phyloP scores from a whole-genome alignment of 1,140 invertebrate species.

The Hypsibius dujardini region DNA sequence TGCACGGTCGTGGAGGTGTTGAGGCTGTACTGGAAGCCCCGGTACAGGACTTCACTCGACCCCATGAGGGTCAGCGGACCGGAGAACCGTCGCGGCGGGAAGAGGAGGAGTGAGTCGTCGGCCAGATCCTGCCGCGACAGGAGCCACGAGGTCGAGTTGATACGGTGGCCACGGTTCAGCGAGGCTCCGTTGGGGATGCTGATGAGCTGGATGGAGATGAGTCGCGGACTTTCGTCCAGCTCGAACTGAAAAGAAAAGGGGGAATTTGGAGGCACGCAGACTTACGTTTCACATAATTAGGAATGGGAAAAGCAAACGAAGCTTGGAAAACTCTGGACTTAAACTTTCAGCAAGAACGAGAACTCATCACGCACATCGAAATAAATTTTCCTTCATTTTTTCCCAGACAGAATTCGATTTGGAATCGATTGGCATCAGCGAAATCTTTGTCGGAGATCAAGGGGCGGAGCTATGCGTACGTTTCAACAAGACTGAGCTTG shows the following conservation, averaged over 20 bases:
- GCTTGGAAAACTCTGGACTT: too few relatives aligned
- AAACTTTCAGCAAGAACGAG: background rate
- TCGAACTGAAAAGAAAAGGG: background rate
- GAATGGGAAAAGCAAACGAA: too few relatives aligned
- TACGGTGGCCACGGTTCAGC: constrained; percentile 4
- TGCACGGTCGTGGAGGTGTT: background rate
- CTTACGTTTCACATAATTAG: too few relatives aligned
- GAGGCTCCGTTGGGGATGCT: background rate
- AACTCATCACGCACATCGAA: too few relatives aligned
- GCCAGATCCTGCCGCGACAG: constrained; percentile 8
- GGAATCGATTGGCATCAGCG: too few relatives aligned
- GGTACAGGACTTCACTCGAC: background rate
- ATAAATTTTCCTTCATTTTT: too few relatives aligned
- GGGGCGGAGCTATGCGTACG: too few relatives aligned
- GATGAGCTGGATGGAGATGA: background rate
- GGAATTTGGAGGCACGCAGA: too few relatives aligned
- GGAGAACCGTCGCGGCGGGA: background rate
- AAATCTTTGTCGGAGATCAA: too few relatives aligned
- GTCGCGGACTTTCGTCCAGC: constrained; percentile 12
- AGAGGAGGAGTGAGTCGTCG: background rate
- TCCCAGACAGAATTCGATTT: too few relatives aligned
- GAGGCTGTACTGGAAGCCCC: background rate
- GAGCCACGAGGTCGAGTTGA: background rate
- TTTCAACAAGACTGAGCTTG: too few relatives aligned
- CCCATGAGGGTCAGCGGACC: background rate